These are phyloP conservation scores for Chionoecetes opilio DNA, from an alignment of 1,140 invertebrate species.

Conservation along the genomic window DNA sequence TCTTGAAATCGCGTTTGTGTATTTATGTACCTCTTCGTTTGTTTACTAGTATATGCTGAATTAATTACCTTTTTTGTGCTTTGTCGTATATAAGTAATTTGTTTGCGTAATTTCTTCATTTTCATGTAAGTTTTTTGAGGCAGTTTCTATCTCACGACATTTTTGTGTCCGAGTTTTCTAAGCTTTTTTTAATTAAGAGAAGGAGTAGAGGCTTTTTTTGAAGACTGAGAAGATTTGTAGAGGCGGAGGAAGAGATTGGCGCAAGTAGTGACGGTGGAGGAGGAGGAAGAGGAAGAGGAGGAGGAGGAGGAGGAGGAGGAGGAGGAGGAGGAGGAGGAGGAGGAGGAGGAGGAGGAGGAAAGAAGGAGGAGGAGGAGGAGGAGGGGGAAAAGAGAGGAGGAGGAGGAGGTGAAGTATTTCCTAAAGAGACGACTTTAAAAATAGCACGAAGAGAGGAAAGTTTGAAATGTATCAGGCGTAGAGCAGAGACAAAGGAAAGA, in stretches of 20 bases:
- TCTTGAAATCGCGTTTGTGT: too few relatives aligned
- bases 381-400: background rate
- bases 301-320: background rate
- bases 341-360: too few relatives aligned
- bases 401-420: background rate
- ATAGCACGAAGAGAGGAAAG: background rate
- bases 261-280: background rate
- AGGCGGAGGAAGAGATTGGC: background rate
- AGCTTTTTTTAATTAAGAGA: constrained; percentile 12
- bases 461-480: background rate
- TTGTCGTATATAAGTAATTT: too few relatives aligned
- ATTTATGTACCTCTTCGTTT: too few relatives aligned
- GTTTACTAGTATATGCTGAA: too few relatives aligned
- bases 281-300: too few relatives aligned
- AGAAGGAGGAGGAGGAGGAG: too few relatives aligned
- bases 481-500: background rate
- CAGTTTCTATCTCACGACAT: background rate
- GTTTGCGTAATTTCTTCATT: too few relatives aligned
- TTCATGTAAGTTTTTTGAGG: background rate
- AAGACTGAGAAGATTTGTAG: background rate
- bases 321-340: background rate
- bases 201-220: background rate
- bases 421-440: background rate
- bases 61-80: too few relatives aligned
- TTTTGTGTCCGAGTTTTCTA: background rate